Conservation (phyloP, 2,113 vertebrate genomes). For the Larimichthys crocea region DNA sequence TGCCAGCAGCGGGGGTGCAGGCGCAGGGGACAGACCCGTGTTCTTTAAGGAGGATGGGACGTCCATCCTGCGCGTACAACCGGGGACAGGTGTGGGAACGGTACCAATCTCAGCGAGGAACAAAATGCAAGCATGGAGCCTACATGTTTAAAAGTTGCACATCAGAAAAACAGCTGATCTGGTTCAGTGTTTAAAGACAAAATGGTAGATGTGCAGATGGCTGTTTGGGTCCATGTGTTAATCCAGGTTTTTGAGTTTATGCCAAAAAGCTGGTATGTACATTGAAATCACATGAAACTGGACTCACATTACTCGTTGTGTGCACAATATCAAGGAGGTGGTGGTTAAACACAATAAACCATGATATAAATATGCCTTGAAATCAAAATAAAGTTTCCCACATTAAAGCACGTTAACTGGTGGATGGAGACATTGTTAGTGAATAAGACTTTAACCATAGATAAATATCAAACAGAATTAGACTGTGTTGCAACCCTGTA, state of each 20-base stretch:
- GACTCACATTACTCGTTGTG: too few relatives aligned
- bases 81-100: slow-evolving; percentile 75
- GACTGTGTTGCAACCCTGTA: too few relatives aligned
- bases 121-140: neutral
- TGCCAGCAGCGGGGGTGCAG: slow-evolving; percentile 82
- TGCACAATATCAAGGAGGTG: neutral
- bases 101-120: slow-evolving; percentile 77
- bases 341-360: neutral
- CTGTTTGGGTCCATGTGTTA: too few relatives aligned
- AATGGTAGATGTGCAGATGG: too few relatives aligned
- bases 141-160: neutral
- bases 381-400: neutral
- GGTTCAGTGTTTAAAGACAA: neutral
- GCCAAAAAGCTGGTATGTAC: too few relatives aligned
- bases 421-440: neutral
- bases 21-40: slow-evolving; percentile 75
- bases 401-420: neutral
- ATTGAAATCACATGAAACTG: too few relatives aligned
- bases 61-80: slow-evolving; percentile 74
- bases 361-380: neutral
- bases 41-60: slow-evolving; percentile 73
- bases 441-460: neutral
- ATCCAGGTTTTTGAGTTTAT: too few relatives aligned
- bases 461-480: too few relatives aligned
- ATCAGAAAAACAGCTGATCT: neutral